A percentile compares a stretch with the other conserved stretches of the same genome.
Conservation (phyloP, 2,888 invertebrate species). For the Polyommatus iphigenia region DNA sequence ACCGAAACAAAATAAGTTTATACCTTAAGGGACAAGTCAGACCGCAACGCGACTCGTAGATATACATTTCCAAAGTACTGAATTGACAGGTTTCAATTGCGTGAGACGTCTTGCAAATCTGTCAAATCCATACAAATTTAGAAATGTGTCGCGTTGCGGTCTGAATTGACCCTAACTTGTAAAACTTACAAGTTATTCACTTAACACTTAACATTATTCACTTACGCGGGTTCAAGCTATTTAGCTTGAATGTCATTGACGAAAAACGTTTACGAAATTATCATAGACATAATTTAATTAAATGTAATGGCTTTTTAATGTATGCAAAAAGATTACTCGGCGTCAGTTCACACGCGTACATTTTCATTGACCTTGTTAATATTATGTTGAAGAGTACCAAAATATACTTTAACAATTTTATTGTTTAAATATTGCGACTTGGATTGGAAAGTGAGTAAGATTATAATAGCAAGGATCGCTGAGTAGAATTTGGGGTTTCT, state of each 20-base stretch:
- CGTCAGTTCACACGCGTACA: constrained; percentile 6
- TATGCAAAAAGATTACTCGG: constrained; percentile 18
- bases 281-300: constrained; percentile 24
- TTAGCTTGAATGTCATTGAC: constrained; percentile 10
- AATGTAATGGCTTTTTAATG: constrained; percentile 21
- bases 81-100: too few species aligned
- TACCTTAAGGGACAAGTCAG: too few species aligned
- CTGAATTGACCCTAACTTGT: too few species aligned
- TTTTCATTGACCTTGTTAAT: neutral
- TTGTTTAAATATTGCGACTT: neutral
- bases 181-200: too few species aligned
- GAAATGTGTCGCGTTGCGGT: too few species aligned
- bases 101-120: too few species aligned
- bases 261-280: constrained; percentile 17
- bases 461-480: too few species aligned
- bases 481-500: too few species aligned
- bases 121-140: too few species aligned
- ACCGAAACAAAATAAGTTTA: too few species aligned
- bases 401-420: neutral
- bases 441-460: neutral
- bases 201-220: neutral
- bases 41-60: too few species aligned
- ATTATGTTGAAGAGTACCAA: neutral
- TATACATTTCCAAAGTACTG: too few species aligned
- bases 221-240: neutral